Evolutionary conservation across 2,888 invertebrate species (phyloP), one percentile per base, ranked within the genome.

Genomic region (Parthenolecanium corni): DNA sequence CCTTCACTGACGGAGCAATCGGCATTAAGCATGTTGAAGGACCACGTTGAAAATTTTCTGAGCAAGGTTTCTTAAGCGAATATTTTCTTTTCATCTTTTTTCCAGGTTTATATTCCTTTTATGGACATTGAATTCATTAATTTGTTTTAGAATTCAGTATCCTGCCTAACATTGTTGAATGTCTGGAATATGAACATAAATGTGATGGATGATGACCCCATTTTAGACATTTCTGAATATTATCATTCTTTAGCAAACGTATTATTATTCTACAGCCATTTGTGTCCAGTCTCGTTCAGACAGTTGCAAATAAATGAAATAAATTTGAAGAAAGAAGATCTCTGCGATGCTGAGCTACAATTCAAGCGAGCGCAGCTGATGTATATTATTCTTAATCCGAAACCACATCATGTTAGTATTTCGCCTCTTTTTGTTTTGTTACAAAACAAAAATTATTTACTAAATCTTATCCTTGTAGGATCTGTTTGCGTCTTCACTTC

Each of bases 331-430:
- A 2, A 47, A 3, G 16, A 16, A 11, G 14, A 11, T 31, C 5
- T 36, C 6, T 14, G 36, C 20, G 23, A 36, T 31, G 18, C 58
- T 2, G 14, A 58, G 3, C 2, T 58, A 12, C 11, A 21, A 16
- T 58, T 58, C 23, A 58, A 58, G 49, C 23, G 20, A 3, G 58
- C 58, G n/a, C 58, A 58, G 21, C 23, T 58, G 1, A 49, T 47
- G 38, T 58, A 47, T 23, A 21, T 25, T 36, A 58, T 58, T 21
- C 12, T 38, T 16, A 20, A 14, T 23, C 58, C 58, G 9, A 47
- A 58, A 23, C 58, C 58, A 6, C 25, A 23, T 25, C 49, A 58
- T 9, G 58, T 58, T 36, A 12, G 58, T 51, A 21, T 5, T 44
- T 18, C 20, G 9, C 20, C n/a, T 44, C n/a, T 11, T 44, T 14